Conservation (phyloP, 2,113 vertebrate species). For the Myotis yumanensis region DNA sequence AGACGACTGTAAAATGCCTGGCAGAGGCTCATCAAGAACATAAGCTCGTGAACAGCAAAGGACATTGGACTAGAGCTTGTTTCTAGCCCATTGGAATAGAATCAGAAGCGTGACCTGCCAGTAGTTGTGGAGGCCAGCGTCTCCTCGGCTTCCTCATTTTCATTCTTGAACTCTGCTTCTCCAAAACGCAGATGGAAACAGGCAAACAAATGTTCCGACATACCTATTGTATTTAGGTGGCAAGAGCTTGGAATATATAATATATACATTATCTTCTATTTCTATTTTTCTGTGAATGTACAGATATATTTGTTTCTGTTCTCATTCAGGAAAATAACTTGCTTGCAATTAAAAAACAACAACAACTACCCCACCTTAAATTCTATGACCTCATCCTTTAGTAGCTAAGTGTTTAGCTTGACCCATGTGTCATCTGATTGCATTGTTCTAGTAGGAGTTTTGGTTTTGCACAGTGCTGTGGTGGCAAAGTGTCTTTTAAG, state of each 20-base stretch:
- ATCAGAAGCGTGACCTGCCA: neutral
- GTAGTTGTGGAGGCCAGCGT: neutral
- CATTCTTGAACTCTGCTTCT: neutral
- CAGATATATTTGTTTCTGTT: neutral
- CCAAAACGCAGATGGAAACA: conserved; percentile 1
- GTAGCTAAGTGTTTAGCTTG: neutral
- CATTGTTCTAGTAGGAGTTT: neutral
- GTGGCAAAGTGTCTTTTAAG: neutral
- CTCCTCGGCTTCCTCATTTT: neutral
- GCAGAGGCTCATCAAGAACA: neutral
- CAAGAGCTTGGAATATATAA: neutral
- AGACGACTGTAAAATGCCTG: neutral
- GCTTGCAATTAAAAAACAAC: neutral
- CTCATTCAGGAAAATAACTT: conserved; percentile 24
- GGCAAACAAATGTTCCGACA: neutral
- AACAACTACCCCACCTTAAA: neutral
- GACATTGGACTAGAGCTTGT: conserved; percentile 16
- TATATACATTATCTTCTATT: neutral
- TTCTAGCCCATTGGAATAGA: neutral
- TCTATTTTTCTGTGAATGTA: neutral
- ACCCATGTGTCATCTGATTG: neutral
- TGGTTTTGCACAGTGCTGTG: neutral
- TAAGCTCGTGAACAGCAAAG: neutral
- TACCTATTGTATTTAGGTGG: neutral
- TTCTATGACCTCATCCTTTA: neutral